Base-by-base conservation (phyloP, 2,113 vertebrate species). In the Aptenodytes patagonicus region DNA sequence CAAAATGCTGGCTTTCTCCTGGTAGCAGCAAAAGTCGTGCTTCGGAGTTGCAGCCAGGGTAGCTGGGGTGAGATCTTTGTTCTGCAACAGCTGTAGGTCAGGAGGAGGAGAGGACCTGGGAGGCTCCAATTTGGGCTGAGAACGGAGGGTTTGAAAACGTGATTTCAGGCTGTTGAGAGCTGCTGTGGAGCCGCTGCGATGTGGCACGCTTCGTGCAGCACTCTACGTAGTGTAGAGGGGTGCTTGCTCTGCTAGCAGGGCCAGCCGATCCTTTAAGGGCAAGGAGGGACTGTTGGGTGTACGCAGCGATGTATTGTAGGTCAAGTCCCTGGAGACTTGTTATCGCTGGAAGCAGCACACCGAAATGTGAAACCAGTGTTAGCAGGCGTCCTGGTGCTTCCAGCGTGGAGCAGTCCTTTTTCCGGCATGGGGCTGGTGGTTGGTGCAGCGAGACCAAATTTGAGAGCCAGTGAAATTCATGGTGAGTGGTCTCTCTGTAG, bases 361-460 rank as follows among this genome's bases (percentile, higher is more conserved):
- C 5, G 4, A 84, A 46, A 54, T 19, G 55, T 49, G 51, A 71
- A 40, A 31, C 24, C 64, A 6, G 0, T 31, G 38, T 19, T 31
- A n/a, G 38, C 29, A 46, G 11, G 46, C 4, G 2, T 34, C 42
- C 28, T 49, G 21, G 42, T 70, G 81, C 62, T 86, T 36, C 75
- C 66, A 79, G 14, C 0, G 0, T 40, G 65, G 65, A 92, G 34
- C 1, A 5, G 14, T 38, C 34, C 51, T 40, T 78, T 78, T 66
- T 61, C 28, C 12, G 10, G 38, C 5, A 0, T 2, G 24, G 38
- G 44, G 10, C 54, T 54, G 2, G 2, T 16, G 10, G 4, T 26
- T 6, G 2, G 9, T 72, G 40, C 19, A 52, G 57, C 0, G 0
- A 81, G 22, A 73, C 49, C n/a, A 22, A 3, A 31, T 32, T 17